Conservation (phyloP, 64 coral and sea anemone species). For the Pocillopora damicornis region DNA sequence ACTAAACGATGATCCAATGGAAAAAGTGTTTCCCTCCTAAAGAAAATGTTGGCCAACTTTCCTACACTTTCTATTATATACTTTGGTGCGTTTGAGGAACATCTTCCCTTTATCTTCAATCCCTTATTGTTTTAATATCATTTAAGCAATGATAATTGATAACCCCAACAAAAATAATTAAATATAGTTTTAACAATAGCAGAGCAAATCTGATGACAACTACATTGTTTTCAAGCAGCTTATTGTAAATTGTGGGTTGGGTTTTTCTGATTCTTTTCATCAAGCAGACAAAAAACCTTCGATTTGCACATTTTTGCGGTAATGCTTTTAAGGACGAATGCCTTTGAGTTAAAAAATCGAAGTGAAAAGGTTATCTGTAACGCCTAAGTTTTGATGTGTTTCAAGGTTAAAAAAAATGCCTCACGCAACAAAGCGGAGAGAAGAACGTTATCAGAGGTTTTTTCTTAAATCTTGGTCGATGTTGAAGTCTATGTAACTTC, state of each 20-base stretch:
- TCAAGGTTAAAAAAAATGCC: not conserved
- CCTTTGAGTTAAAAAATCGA: not conserved
- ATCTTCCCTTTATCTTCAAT: too few relatives aligned
- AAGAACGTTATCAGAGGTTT: too few relatives aligned
- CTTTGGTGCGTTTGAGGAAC: too few relatives aligned
- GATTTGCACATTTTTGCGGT: constrained; percentile 14
- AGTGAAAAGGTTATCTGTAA: too few relatives aligned
- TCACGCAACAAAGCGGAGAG: not conserved
- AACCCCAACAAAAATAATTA: not conserved
- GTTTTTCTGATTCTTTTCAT: constrained; percentile 14
- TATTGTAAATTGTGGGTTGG: not conserved
- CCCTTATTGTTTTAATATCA: not conserved
- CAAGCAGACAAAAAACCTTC: not conserved
- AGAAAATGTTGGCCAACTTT: too few relatives aligned
- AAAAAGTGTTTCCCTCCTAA: too few relatives aligned
- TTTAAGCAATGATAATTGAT: not conserved
- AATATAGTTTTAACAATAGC: not conserved
- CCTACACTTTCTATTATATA: too few relatives aligned
- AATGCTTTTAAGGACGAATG: constrained; percentile 9
- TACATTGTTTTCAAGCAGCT: not conserved
- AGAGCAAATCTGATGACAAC: not conserved
- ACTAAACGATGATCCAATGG: too few relatives aligned
- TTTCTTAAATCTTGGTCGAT: too few relatives aligned
- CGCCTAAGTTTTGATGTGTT: not conserved
- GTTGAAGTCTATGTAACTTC: too few relatives aligned